Percentiles rank a stretch among this genome's conserved stretches.
Evolutionary conservation across 2,113 vertebrate species (phyloP).

Genomic region (Bombycilla garrulus): DNA sequence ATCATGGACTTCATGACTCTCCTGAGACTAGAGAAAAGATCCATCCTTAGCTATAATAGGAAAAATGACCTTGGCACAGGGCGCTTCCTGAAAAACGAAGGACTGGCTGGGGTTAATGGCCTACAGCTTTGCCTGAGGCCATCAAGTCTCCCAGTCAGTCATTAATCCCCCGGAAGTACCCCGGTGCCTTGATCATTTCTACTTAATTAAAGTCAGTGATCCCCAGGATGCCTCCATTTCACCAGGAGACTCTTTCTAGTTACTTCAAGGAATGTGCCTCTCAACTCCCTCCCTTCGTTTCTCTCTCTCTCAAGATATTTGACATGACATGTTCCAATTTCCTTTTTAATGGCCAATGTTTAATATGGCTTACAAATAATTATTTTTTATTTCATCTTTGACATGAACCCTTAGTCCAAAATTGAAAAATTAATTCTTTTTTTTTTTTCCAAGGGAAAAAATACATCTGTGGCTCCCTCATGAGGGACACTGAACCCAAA

Average conservation of each 20-base stretch:
- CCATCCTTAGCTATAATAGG: slow-evolving; percentile 45
- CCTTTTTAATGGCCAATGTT: slow-evolving; percentile 65
- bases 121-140: slow-evolving; percentile 65
- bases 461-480: neutral
- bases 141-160: slow-evolving; percentile 46
- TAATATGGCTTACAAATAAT: slow-evolving; percentile 64
- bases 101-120: slow-evolving; percentile 53
- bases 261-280: slow-evolving; percentile 59
- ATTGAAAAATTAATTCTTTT: slow-evolving; percentile 35
- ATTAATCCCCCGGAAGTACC: slow-evolving; percentile 57
- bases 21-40: slow-evolving; percentile 2
- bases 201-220: slow-evolving; percentile 63
- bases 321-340: slow-evolving; percentile 57
- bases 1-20: slow-evolving; percentile 10
- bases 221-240: slow-evolving; percentile 59
- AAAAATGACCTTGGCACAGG: slow-evolving; percentile 46
- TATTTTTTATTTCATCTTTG: slow-evolving; percentile 67
- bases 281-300: slow-evolving; percentile 2
- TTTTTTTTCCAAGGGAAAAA: slow-evolving; percentile 15
- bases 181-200: slow-evolving; percentile 57
- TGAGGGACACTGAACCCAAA: slow-evolving; percentile 42
- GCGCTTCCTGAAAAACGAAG: slow-evolving; percentile 51
- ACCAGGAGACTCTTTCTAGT: slow-evolving; percentile 56
- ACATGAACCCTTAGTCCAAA: slow-evolving; percentile 43
- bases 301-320: slow-evolving; percentile 57